phyloP scores from a whole-genome alignment of 2,888 invertebrate genomes.

The Zygogramma bicolorata region DNA sequence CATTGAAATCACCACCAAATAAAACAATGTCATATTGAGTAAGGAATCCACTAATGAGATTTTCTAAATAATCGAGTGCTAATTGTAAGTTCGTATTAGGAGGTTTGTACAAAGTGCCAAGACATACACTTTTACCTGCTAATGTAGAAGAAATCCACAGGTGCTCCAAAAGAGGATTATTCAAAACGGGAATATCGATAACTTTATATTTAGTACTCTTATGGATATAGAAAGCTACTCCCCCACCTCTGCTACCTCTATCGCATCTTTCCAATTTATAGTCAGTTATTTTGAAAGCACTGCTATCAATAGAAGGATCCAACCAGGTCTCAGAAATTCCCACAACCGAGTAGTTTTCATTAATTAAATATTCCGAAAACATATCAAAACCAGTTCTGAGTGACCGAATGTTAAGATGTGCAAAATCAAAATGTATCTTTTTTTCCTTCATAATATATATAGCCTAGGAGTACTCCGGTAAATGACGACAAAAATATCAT shows the following conservation, averaged over 20 bases:
- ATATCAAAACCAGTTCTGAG: background rate
- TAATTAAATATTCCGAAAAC: background rate
- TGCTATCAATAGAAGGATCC: background rate
- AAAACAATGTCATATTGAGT: too few relatives aligned
- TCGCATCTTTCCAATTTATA: conserved; percentile 9
- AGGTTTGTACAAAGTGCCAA: conserved; percentile 10
- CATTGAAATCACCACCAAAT: too few relatives aligned
- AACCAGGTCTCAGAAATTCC: conserved; percentile 12
- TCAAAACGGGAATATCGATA: background rate
- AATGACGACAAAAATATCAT: too few relatives aligned
- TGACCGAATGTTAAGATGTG: conserved; percentile 9
- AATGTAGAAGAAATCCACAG: conserved; percentile 16
- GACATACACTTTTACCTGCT: conserved; percentile 7
- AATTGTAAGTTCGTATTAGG: background rate
- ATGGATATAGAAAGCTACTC: background rate
- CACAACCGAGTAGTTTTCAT: background rate
- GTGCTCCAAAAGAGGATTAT: background rate
- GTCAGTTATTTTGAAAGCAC: background rate
- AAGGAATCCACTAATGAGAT: too few relatives aligned
- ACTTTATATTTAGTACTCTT: background rate
- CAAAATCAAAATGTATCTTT: too few relatives aligned
- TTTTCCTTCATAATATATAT: too few relatives aligned
- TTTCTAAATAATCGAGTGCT: background rate
- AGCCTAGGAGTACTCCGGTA: too few relatives aligned
- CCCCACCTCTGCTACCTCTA: background rate